A percentile compares a stretch with the other conserved stretches of the same genome.
phyloP scores from a whole-genome alignment of 2,113 vertebrate species.

The Chelonoidis abingdonii region DNA sequence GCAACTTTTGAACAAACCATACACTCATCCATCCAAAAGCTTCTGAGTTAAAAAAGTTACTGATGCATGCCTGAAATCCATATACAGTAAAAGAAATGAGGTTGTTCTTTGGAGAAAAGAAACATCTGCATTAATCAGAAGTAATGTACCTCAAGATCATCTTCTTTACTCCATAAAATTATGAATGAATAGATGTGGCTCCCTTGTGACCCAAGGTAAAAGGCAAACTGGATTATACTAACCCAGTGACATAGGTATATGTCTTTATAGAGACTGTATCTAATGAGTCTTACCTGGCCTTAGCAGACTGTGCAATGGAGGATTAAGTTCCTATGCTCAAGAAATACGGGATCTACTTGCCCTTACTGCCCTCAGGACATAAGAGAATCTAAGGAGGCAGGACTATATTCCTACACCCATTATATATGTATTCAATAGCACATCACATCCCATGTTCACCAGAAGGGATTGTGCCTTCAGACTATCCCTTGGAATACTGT shows the following conservation, averaged over 20 bases:
- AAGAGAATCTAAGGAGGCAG: background rate
- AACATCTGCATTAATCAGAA: background rate
- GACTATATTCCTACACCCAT: background rate
- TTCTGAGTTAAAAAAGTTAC: background rate
- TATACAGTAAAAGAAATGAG: background rate
- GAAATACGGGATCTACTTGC: background rate
- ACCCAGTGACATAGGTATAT: background rate
- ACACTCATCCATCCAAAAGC: background rate
- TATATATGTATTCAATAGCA: background rate
- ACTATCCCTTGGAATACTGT: background rate
- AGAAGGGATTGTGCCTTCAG: background rate
- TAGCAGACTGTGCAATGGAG: background rate
- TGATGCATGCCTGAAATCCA: background rate
- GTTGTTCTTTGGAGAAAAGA: background rate
- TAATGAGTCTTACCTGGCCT: background rate
- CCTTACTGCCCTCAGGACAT: background rate
- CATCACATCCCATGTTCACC: background rate
- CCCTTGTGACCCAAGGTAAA: background rate
- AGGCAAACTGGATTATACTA: background rate
- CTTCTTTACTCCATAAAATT: background rate
- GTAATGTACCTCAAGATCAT: background rate
- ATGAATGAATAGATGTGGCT: background rate
- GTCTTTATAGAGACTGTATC: background rate
- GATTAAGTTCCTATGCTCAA: background rate
- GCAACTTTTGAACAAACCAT: background rate